These are phyloP conservation scores for Seriola aureovittata DNA, from an alignment of 2,113 vertebrate species.

Conservation along the genomic window DNA sequence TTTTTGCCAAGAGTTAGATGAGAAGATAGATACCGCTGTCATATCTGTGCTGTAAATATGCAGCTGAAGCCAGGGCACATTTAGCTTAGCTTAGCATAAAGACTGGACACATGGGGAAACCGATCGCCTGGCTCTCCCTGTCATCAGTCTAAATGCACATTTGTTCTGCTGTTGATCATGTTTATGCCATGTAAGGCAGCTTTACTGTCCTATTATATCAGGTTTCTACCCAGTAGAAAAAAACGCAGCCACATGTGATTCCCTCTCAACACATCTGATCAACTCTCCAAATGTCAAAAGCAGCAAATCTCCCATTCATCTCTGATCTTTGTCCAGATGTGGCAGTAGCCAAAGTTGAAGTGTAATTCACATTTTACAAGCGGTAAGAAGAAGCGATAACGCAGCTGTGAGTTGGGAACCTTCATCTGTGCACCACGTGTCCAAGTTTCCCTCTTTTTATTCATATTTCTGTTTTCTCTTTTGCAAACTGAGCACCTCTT, in stretches of 20 bases:
- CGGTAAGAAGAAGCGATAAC: not conserved
- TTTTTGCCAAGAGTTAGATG: not conserved
- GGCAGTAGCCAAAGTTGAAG: not conserved
- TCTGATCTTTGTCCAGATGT: conserved; percentile 17
- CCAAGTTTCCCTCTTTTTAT: not conserved
- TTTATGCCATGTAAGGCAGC: not conserved
- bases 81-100: not conserved
- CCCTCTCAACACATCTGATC: not conserved
- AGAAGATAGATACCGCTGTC: not conserved
- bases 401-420: not conserved
- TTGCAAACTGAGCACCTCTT: not conserved
- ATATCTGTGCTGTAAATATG: not conserved
- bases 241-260: not conserved
- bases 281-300: not conserved
- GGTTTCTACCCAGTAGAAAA: not conserved
- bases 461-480: not conserved
- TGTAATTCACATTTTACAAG: conserved; percentile 2
- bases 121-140: not conserved
- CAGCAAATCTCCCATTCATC: conserved; percentile 4
- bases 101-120: not conserved
- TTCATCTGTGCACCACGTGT: conserved; percentile 1
- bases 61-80: not conserved
- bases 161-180: not conserved
- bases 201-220: not conserved
- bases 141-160: not conserved